Evolutionary conservation across 2,797 vertebrate species (phyloP), one percentile per base, ranked within the genome.

Genomic region (Amblyopsis hoosieri): DNA sequence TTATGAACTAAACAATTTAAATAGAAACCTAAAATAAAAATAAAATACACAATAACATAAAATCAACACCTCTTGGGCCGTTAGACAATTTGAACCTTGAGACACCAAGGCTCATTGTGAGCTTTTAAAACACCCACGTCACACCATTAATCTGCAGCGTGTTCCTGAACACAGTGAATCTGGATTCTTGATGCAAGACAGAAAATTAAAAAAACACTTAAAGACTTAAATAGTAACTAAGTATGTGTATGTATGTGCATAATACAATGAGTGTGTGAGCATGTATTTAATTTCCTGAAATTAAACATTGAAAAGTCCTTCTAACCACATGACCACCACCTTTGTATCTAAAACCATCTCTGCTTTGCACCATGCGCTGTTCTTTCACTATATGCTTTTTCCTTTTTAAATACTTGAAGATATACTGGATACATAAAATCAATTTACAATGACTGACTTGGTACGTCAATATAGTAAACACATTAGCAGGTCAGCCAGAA

Each of bases 101-200:
- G 73, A 71, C 33, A 37, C 8, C 33, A 61, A 72, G 66, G 48
- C 53, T 53, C 12, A 56, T 19, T 64, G 51, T 60, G 69, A 78
- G 59, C 56, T 66, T 77, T 49, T 70, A 71, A 15, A 69, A 71
- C 68, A 76, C 64, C 69, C 52, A 48, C 52, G 53, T 60, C 47
- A 23, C 50, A 64, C 17, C 64, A 58, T 74, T 74, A 54, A 45
- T 59, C 67, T 55, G 57, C 56, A 69, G 62, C 68, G 74, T 80
- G 74, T 72, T 78, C 67, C 84, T 85, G 79, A 74, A 72, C 60
- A 77, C 81, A 86, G 76, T 78, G 48, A 78, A 80, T 75, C 76
- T 71, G 67, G 66, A 85, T 91, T 94, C 92, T 92, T 94, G 93
- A 93, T 93, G 89, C 92, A 94, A 93, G 92, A 94, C 87, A 92